A percentile compares a stretch with the other conserved stretches of the same genome.
These are phyloP conservation scores for Nephila pilipes DNA, from an alignment of 1,140 invertebrate genomes.

Conservation along the genomic window DNA sequence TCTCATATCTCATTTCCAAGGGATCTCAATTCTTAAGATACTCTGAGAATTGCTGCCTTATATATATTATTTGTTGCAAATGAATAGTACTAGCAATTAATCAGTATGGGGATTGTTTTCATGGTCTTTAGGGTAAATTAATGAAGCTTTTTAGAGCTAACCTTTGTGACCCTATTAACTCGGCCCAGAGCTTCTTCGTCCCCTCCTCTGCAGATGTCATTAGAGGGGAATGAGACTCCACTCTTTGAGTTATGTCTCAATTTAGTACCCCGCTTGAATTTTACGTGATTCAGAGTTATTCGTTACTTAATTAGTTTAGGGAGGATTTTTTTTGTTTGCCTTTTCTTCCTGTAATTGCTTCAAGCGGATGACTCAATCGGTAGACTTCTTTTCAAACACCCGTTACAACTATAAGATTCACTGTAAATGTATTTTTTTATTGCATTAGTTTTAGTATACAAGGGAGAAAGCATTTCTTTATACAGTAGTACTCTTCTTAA, in stretches of 20 bases:
- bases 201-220: background rate
- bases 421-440: too few relatives aligned
- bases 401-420: too few relatives aligned
- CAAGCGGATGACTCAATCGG: too few relatives aligned
- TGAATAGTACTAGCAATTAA: slow-evolving; percentile 65
- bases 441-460: too few relatives aligned
- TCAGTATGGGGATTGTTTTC: slow-evolving; percentile 69
- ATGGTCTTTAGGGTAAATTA: slow-evolving; percentile 69
- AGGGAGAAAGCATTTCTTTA: too few relatives aligned
- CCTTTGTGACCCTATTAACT: slow-evolving; percentile 52
- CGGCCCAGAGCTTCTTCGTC: background rate
- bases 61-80: slow-evolving; percentile 50
- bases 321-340: background rate
- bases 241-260: slow-evolving; percentile 70
- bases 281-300: slow-evolving; percentile 27
- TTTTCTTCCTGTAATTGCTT: slow-evolving; percentile 41
- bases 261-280: slow-evolving; percentile 58
- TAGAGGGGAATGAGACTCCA: slow-evolving; percentile 43
- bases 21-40: slow-evolving; percentile 45
- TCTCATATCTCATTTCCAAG: background rate
- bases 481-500: too few relatives aligned
- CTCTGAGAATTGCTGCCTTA: slow-evolving; percentile 14
- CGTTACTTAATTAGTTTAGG: slow-evolving; percentile 71
- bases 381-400: too few relatives aligned
- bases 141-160: slow-evolving; percentile 71